Base-by-base conservation (phyloP, 2,888 invertebrate genomes). In the Aporophyla nigra region DNA sequence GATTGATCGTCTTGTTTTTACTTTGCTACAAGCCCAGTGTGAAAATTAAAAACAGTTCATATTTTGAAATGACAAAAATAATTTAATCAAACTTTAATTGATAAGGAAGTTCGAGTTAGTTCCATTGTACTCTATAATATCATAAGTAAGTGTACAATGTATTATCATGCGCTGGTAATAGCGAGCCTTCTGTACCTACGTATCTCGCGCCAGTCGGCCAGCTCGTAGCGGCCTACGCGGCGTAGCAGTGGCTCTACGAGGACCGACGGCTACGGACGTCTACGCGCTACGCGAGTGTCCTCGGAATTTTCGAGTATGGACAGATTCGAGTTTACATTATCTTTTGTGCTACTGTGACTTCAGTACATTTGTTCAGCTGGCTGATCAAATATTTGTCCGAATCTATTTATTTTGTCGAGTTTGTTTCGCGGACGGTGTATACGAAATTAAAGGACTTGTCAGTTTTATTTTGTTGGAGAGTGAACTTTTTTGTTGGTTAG, bases 221-320 rank as follows among this genome's bases (percentile, higher is more conserved):
- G 54, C 68, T 70, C 85, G 88, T 83, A 84, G 81, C 85, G 66
- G 79, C 82, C 90, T 89, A 89, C 87, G 88, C 68, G 78, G 84
- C 88, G 90, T 87, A 86, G 86, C 91, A 94, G 94, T 93, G 74
- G 81, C 86, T 89, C 90, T 90, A 92, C 92, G 92, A 84, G 86
- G 54, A 83, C 86, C 90, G 88, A 73, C 82, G 87, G 91, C 89
- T 92, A 91, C 93, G 91, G 93, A 88, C 93, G 94, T 91, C 90
- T 89, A 88, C 89, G 86, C n/a, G 87, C 82, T 85, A 82, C 86
- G 85, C 51, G 56, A 71, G 66, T 74, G 78, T 74, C 69, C 85
- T 72, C 72, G 40, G 68, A 59, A 62, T 65, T 83, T 74, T 65
- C 82, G 84, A 83, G 67, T 77, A 63, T 76, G 69, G 59, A 78